These are phyloP conservation scores for Dimorphilus gyrociliatus DNA, from an alignment of 2,888 invertebrate genomes.

Conservation along the genomic window DNA sequence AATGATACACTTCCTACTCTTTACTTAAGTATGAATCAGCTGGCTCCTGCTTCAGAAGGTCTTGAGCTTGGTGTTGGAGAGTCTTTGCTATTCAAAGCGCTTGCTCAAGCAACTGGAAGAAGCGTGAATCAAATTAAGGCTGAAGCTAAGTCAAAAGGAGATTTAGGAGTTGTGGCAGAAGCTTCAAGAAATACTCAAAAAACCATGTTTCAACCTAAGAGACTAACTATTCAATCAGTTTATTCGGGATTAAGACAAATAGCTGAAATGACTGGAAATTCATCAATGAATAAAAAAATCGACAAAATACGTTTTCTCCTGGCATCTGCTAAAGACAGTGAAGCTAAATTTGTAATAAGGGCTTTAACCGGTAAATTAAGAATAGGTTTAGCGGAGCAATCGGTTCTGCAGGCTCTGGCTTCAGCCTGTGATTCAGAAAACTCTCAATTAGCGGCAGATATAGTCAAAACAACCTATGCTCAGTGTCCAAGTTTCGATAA, in stretches of 20 bases:
- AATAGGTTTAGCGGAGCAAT: constrained; percentile 91
- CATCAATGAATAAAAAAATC: constrained; percentile 59
- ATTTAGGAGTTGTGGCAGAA: constrained; percentile 78
- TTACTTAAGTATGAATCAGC: constrained; percentile 82
- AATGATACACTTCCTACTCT: constrained; percentile 75
- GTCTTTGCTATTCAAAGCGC: constrained; percentile 77
- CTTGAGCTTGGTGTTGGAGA: constrained; percentile 79
- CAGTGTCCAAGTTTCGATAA: constrained; percentile 86
- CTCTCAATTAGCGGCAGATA: constrained; percentile 51
- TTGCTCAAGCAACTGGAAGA: constrained; percentile 49
- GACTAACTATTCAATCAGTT: constrained; percentile 55
- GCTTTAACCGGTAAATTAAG: constrained; percentile 82
- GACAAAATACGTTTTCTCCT: constrained; percentile 78
- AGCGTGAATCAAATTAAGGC: constrained; percentile 63
- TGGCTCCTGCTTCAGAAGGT: constrained; percentile 90
- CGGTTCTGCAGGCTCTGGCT: constrained; percentile 72
- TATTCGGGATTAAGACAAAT: constrained; percentile 69
- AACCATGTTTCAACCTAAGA: constrained; percentile 68
- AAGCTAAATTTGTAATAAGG: constrained; percentile 74
- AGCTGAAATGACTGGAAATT: constrained; percentile 62
- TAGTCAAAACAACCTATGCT: constrained; percentile 78
- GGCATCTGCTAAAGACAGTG: constrained; percentile 66
- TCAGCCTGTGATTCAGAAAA: too few relatives aligned
- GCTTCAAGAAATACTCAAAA: constrained; percentile 51
- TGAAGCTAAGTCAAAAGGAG: constrained; percentile 56